These are phyloP conservation scores for Proteles cristata DNA, from an alignment of 2,113 vertebrate genomes.

Conservation along the genomic window DNA sequence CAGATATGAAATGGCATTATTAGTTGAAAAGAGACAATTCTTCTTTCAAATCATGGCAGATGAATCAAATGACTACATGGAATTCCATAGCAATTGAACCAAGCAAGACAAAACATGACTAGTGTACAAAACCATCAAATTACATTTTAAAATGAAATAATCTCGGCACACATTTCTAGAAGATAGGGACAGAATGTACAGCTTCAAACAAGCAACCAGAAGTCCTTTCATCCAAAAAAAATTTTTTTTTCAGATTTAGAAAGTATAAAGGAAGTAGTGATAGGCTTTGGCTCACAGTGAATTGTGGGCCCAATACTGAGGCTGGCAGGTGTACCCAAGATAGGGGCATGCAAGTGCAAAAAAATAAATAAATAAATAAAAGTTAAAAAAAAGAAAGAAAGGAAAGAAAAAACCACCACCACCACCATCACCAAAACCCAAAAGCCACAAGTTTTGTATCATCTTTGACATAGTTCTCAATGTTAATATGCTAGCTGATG, in stretches of 20 bases:
- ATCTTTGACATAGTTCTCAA: neutral
- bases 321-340: neutral
- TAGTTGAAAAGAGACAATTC: slow-evolving; percentile 72
- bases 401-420: too few relatives aligned
- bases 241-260: neutral
- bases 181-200: neutral
- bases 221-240: neutral
- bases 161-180: slow-evolving; percentile 71
- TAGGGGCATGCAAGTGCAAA: neutral
- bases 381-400: too few relatives aligned
- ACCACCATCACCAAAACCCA: neutral
- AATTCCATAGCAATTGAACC: slow-evolving; percentile 76
- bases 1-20: slow-evolving; percentile 80
- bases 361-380: too few relatives aligned
- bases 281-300: neutral
- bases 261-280: slow-evolving; percentile 41
- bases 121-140: slow-evolving; percentile 57
- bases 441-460: neutral
- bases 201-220: slow-evolving; percentile 61
- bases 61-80: slow-evolving; percentile 74
- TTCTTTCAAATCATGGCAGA: slow-evolving; percentile 68
- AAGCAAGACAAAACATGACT: slow-evolving; percentile 83
- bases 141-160: slow-evolving; percentile 77
- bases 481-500: neutral
- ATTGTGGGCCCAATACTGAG: neutral